Percentiles rank a stretch among this genome's conserved stretches.
Conservation (phyloP, 1,140 invertebrate genomes). For the Sitophilus oryzae region DNA sequence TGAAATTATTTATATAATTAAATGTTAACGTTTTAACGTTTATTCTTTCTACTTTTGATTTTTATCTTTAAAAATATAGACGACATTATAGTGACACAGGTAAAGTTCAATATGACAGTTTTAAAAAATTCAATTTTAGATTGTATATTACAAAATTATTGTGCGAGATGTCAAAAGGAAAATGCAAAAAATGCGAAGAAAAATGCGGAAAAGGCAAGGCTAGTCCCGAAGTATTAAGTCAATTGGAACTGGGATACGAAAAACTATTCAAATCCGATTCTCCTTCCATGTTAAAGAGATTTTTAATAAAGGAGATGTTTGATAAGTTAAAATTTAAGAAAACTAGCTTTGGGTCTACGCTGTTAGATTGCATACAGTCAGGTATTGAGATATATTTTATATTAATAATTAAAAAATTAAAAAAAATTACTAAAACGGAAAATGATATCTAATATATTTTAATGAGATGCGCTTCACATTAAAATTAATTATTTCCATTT, state of each 20-base stretch:
- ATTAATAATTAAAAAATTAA: not conserved
- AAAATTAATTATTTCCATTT: no score
- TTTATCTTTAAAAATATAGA: no score
- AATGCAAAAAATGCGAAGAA: constrained; percentile 34
- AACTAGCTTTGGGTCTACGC: constrained; percentile 53
- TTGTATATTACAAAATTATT: constrained; percentile 1
- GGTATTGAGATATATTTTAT: constrained; percentile 22
- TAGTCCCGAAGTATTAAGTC: constrained; percentile 64
- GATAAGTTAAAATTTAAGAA: constrained; percentile 58
- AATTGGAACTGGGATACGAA: constrained; percentile 57
- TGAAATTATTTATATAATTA: no score
- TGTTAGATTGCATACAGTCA: constrained; percentile 63
- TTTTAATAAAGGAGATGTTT: constrained; percentile 58
- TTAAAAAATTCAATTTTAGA: no score
- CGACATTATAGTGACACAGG: no score
- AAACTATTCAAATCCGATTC: constrained; percentile 55
- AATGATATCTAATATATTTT: not conserved
- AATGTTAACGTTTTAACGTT: no score
- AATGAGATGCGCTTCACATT: no score
- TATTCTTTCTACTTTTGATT: no score
- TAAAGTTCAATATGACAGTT: no score
- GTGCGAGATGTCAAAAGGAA: constrained; percentile 20
- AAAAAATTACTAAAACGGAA: not conserved
- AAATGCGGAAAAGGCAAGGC: constrained; percentile 38
- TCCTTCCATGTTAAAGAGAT: constrained; percentile 67